These are phyloP conservation scores for Aricia artaxerxes DNA, from an alignment of 2,888 invertebrate species.

Conservation along the genomic window DNA sequence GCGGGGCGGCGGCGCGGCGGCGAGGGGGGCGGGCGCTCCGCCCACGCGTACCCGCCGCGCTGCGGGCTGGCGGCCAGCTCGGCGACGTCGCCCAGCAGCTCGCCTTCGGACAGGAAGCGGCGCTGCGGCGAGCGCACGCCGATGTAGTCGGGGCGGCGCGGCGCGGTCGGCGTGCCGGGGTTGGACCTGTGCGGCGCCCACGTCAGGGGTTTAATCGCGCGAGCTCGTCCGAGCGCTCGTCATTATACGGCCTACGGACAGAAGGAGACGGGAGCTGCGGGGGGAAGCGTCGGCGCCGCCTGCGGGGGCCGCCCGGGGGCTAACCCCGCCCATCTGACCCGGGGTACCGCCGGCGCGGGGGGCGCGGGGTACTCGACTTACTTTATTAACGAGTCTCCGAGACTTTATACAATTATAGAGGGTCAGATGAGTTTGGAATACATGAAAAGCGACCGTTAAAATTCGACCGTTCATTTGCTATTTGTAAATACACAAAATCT, in stretches of 20 bases:
- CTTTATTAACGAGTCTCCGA: not conserved
- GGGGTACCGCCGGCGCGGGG: too few relatives aligned
- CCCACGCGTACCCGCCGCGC: conserved; percentile 78
- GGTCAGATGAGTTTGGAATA: not conserved
- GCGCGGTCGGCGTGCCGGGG: conserved; percentile 95
- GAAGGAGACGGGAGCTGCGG: conserved; percentile 79
- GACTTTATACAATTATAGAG: not conserved
- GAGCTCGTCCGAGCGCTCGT: conserved; percentile 78
- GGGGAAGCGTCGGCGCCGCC: conserved; percentile 71
- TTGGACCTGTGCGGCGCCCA: conserved; percentile 88
- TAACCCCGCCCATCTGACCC: not conserved
- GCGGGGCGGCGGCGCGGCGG: conserved; percentile 58
- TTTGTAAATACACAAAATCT: too few relatives aligned
- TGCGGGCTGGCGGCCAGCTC: conserved; percentile 94
- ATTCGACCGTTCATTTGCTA: not conserved
- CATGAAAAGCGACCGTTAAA: not conserved
- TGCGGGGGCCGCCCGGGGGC: conserved; percentile 36
- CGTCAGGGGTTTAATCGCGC: conserved; percentile 79
- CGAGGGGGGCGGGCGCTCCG: conserved; percentile 72
- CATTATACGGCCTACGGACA: conserved; percentile 80
- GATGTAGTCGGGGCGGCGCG: conserved; percentile 93
- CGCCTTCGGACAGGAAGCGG: conserved; percentile 90
- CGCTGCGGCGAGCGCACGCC: conserved; percentile 88
- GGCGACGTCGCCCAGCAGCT: conserved; percentile 87
- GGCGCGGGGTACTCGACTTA: not conserved